Conservation (phyloP, 1,140 invertebrate genomes). For the Tetragnatha versicolor region DNA sequence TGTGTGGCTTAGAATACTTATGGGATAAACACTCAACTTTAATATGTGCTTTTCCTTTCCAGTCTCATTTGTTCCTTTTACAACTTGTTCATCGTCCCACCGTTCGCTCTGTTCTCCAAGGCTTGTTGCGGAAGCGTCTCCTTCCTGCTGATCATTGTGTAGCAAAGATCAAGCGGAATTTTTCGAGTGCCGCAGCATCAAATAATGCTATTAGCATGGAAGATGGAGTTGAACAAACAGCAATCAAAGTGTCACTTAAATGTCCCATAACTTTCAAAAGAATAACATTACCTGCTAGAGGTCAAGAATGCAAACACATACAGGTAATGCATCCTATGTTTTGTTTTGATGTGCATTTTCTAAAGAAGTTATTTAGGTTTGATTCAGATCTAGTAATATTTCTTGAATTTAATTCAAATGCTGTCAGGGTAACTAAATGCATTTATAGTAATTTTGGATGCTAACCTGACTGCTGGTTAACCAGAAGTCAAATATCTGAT, state of each 20-base stretch:
- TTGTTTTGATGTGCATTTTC: neutral
- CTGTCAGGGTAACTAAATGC: too few relatives aligned
- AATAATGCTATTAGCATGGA: conserved; percentile 40
- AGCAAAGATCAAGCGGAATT: conserved; percentile 94
- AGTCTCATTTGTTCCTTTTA: conserved; percentile 94
- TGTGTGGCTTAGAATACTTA: too few relatives aligned
- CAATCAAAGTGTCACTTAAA: conserved; percentile 87
- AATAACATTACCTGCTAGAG: conserved; percentile 89
- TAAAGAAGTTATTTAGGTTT: too few relatives aligned
- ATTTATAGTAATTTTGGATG: conserved; percentile 3
- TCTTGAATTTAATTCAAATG: too few relatives aligned
- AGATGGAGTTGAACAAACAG: conserved; percentile 82
- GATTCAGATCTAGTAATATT: neutral
- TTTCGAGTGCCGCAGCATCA: conserved; percentile 70
- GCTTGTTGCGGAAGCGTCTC: conserved; percentile 84
- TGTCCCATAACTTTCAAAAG: conserved; percentile 95
- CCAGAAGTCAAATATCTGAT: too few relatives aligned
- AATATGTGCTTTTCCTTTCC: conserved; percentile 67
- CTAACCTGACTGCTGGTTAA: too few relatives aligned
- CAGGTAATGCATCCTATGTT: conserved; percentile 66
- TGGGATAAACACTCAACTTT: too few relatives aligned
- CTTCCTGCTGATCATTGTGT: conserved; percentile 92
- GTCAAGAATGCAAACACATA: conserved; percentile 95
- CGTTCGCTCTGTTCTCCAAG: conserved; percentile 89
- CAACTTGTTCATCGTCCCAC: conserved; percentile 95